phyloP scores from a whole-genome alignment of 2,113 vertebrate species.

The Pica pica region DNA sequence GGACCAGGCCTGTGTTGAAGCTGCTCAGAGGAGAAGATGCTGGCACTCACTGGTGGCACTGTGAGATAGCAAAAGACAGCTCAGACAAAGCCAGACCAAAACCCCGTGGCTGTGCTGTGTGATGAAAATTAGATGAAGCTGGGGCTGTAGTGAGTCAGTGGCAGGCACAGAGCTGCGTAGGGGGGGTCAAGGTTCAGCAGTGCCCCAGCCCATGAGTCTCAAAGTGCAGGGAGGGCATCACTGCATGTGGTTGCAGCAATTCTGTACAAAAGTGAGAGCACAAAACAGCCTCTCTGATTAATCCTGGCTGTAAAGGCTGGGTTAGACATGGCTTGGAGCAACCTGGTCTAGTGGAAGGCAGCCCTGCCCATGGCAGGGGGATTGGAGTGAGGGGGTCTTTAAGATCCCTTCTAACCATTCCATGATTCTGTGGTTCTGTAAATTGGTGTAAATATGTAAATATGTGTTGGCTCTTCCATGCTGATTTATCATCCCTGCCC shows the following conservation, averaged over 20 bases:
- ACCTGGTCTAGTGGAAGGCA: not conserved
- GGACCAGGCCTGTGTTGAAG: not conserved
- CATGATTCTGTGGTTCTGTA: not conserved
- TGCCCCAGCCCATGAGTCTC: rapidly evolving
- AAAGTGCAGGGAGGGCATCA: not conserved
- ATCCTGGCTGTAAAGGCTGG: not conserved
- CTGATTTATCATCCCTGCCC: not conserved
- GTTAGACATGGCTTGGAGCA: not conserved
- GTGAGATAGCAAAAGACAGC: not conserved
- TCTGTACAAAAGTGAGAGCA: not conserved
- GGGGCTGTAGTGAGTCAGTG: not conserved
- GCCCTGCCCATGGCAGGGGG: not conserved
- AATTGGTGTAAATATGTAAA: not conserved
- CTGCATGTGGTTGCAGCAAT: not conserved
- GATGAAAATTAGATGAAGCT: not conserved
- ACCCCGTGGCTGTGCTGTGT: rapidly evolving
- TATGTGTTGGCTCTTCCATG: not conserved
- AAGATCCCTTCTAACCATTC: not conserved
- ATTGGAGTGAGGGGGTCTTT: not conserved
- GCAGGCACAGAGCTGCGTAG: rapidly evolving
- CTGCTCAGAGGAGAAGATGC: not conserved
- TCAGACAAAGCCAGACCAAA: not conserved
- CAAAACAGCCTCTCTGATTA: not conserved
- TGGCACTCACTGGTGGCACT: not conserved
- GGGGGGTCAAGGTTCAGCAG: not conserved